Evolutionary conservation across 2,888 invertebrate species (phyloP), one percentile per base, ranked within the genome.

Genomic region (Myathropa florea): DNA sequence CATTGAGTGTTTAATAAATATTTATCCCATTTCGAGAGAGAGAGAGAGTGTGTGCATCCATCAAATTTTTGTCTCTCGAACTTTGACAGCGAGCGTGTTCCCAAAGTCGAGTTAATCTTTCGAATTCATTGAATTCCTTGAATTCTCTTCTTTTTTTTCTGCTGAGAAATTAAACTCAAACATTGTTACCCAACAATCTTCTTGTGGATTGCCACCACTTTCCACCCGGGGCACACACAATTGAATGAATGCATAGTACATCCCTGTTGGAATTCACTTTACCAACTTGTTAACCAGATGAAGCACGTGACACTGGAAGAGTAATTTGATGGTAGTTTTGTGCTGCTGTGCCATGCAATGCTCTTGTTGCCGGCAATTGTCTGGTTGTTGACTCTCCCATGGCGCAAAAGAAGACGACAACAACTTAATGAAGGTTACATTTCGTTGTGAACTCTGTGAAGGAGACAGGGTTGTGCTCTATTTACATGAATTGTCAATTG

Each of bases 1-100:
- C 63, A 77, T 85, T 36, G 64, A 85, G 85, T 77, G 85, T 82
- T 85, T 85, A 78, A 82, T 85, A 85, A 81, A 85, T 85, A 85
- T 81, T 85, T 85, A 84, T 82, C 80, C 80, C 71, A 30, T 75
- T 71, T 75, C n/a, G 18, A 70, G 75, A 70, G 64, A 60, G 67
- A 67, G 12, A 33, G 10, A 26, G 10, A 26, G 10, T 14, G 18
- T 53, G 53, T 18, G 18, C 14, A 46, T 18, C 23, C 24, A 7
- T 46, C 18, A 7, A 18, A 46, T 6, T 7, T n/a, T n/a, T 46
- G 18, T 18, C 18, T 18, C 18, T 46, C 46, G 46, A 46, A 46
- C 46, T 46, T 7, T 18, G 46, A 14, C 39, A 39, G 3, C 2
- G n/a, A n/a, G 39, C 14, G n/a, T 18, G 46, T 46, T 18, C 46